Evolutionary conservation across 2,797 vertebrate genomes (phyloP), one percentile per base, ranked within the genome.

Genomic region (Epinephelus coioides): DNA sequence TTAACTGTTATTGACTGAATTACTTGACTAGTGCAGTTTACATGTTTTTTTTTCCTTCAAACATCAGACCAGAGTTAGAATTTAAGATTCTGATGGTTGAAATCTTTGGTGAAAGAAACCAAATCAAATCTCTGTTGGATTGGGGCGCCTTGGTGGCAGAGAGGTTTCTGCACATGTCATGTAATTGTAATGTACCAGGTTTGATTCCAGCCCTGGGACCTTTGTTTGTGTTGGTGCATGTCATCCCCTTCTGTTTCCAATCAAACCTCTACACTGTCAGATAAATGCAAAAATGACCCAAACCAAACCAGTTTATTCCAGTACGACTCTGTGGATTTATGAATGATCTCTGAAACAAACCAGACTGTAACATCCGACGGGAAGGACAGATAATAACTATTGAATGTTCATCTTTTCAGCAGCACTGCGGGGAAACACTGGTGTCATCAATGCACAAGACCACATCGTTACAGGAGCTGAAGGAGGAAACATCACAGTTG

Each of bases 401-500:
- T 61, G 12, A 43, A 14, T 12, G 17, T 50, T 44, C 5, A 11
- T 82, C 50, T 72, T 44, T 70, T 40, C 34, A 44, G 8, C 86
- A 82, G 81, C 0, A 0, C 43, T 81, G 53, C 3, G 12, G 53
- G 43, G 23, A 23, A 23, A 57, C 15, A 5, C 30, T 47, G 49
- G 34, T 4, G 3, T 46, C 40, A 13, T 27, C 34, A 19, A 8
- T 19, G 56, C 44, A 43, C 0, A 43, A 2, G 43, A 0, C 3
- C 0, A 0, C 14, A 2, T 0, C 13, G 1, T 0, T 3, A 2
- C 5, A 47, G 44, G 0, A 44, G 3, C 23, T 8, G 79, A 75
- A 61, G 84, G 87, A 83, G 13, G 0, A 78, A 14, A 54, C 10
- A 15, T 89, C 82, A 76, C 66, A 56, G 56, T 69, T 21, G 0